These are phyloP conservation scores for Enoplosus armatus DNA, from an alignment of 2,797 vertebrate genomes.

Conservation along the genomic window DNA sequence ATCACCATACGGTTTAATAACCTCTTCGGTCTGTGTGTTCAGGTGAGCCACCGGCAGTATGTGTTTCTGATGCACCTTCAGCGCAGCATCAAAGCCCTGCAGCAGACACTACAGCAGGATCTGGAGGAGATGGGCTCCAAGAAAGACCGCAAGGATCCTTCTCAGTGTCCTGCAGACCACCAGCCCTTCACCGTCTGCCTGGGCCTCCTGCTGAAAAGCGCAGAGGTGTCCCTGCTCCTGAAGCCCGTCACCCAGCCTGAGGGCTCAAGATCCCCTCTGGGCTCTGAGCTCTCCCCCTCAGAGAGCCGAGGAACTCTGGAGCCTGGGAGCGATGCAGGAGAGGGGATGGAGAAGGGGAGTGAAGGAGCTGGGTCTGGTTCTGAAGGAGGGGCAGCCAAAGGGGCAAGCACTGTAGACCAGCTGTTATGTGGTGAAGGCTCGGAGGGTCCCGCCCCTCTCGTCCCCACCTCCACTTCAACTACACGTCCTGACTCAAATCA, in stretches of 20 bases:
- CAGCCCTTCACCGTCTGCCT: constrained; percentile 87
- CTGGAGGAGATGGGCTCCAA: constrained; percentile 86
- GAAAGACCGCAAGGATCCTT: constrained; percentile 69
- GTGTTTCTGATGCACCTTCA: constrained; percentile 94
- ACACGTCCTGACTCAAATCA: constrained; percentile 76
- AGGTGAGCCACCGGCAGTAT: constrained; percentile 96
- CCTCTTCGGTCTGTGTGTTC: constrained; percentile 13
- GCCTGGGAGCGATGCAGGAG: constrained; percentile 79
- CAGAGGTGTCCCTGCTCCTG: constrained; percentile 93
- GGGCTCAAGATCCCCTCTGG: constrained; percentile 77
- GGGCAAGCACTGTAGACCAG: constrained; percentile 84
- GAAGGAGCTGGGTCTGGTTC: constrained; percentile 29
- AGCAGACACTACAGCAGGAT: constrained; percentile 93
- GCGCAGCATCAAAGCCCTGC: constrained; percentile 91
- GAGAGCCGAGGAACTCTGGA: constrained; percentile 86
- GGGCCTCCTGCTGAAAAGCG: constrained; percentile 92
- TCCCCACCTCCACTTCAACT: constrained; percentile 79
- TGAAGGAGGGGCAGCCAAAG: constrained; percentile 48
- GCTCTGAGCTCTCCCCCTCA: constrained; percentile 87
- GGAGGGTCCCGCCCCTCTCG: constrained; percentile 80
- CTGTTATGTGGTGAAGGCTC: constrained; percentile 86
- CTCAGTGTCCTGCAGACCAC: constrained; percentile 60
- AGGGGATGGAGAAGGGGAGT: constrained; percentile 63
- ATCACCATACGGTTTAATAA: neutral
- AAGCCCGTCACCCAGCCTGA: constrained; percentile 89